Percentiles rank a stretch among this genome's conserved stretches.
phyloP scores from a whole-genome alignment of 2,797 vertebrate species.

The Galagoides demidoff region DNA sequence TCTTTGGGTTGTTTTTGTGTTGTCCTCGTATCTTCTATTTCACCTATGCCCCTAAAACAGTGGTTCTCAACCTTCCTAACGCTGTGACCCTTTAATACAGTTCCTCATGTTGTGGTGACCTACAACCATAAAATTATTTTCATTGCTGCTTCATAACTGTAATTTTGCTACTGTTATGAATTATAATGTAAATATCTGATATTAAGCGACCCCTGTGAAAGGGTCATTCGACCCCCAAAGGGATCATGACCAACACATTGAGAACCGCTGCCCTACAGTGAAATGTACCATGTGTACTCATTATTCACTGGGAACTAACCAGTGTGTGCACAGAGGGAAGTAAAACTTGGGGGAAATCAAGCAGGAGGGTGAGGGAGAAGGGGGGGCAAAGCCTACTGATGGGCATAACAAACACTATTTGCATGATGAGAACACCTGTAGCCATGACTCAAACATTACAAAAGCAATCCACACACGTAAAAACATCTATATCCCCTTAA shows the following conservation, averaged over 20 bases:
- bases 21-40: neutral
- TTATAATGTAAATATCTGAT: too few species aligned
- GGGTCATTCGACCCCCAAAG: too few species aligned
- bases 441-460: neutral
- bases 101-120: too few species aligned
- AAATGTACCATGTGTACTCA: neutral
- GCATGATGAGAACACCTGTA: neutral
- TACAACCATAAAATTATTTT: too few species aligned
- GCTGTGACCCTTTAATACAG: too few species aligned
- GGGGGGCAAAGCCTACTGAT: neutral
- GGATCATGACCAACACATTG: too few species aligned
- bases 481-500: neutral
- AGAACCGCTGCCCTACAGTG: neutral
- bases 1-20: neutral
- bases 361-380: neutral
- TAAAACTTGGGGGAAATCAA: neutral
- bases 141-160: too few species aligned
- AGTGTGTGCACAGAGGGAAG: neutral
- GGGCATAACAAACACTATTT: neutral
- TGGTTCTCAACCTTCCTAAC: too few species aligned
- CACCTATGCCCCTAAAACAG: neutral
- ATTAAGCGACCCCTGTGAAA: too few species aligned
- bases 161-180: too few species aligned
- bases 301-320: neutral
- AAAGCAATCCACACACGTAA: neutral